Base-by-base conservation (phyloP, 2,797 vertebrate genomes). In the Gobio occitaniae region DNA sequence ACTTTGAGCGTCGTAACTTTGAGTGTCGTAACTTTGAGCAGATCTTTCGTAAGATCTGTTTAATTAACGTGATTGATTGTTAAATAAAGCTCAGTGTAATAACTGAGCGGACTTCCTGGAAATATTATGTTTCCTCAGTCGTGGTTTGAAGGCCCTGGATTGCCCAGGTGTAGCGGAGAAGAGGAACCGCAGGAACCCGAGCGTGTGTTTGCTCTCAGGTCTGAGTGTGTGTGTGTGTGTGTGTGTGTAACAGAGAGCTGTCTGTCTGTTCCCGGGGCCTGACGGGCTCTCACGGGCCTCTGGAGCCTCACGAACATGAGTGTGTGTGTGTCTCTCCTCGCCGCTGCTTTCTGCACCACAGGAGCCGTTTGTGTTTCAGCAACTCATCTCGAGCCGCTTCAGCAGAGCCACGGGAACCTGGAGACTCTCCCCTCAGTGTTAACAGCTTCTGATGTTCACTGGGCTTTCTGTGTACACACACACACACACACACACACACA, bases 251-350 rank as follows among this genome's bases (percentile, higher is more conserved):
- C 95, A 97, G 94, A 96, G 94, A 85, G 85, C 89, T 92, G 93
- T 95, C 96, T 97, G 95, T 97, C 93, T 97, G 95, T 97, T 96
- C 93, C 82, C 13, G 6, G 25, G 59, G 29, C 77, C 78, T 41
- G 77, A 74, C 63, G 84, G 78, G 41, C 61, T 72, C 69, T 82
- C 50, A 91, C 94, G 93, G 96, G 93, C 94, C 94, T 94, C 95
- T 89, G 93, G 96, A 96, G 95, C 95, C 92, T 93, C 90, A 89
- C 91, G 92, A 91, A 93, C 90, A 93, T 92, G 93, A 94, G 93
- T 92, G 88, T 89, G 81, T 90, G 90, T 91, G 91, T 94, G 92
- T 94, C 91, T 94, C 88, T 77, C 63, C 63, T 77, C 90, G 89
- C 90, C 66, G 85, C 88, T 90, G 89, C 89, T 90, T 90, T 88